Base-by-base conservation (phyloP, 1,140 invertebrate species). In the Heliconius himera region DNA sequence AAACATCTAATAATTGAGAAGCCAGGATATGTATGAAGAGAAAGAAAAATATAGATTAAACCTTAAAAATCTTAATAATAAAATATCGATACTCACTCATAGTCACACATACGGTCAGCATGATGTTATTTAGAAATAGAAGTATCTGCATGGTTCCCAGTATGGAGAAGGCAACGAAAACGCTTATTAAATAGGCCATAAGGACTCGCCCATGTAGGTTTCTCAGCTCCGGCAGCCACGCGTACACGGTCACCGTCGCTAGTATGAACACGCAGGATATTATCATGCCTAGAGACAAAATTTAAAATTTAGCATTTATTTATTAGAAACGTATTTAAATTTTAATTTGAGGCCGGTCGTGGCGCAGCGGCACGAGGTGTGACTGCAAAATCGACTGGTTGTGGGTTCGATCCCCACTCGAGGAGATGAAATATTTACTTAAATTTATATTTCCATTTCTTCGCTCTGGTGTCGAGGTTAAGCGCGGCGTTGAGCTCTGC, bases 181-280 rank as follows among this genome's bases (percentile, higher is more conserved):
- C 91, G 8, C 95, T 95, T 2, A 95, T 84, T 0, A 97, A 95
- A 82, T 97, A 97, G 70, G 96, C 96, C 95, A 97, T 96, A 16
- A 97, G 89, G 0, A 96, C 96, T 82, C 96, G 95, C 1, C 97
- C 97, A 78, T 97, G 97, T 11, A 97, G 94, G 88, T 97, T 97
- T 4, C 96, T 88, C 5, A 97, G 89, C 77, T 97, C 97, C 0
- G 96, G 96, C 36, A 97, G 94, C 76, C 96, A 93, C 1, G 96
- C 95, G 86, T 98, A 97, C 0, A 97, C 96, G 18, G 96, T 83
- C 66, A 97, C 96, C 1, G 97, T 97, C 0, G 95, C 92, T 33
- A 97, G 80, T 74, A 97, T 95, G 85, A 97, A 97, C 3, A 96
- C 96, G 76, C 97, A 95, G 0, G 97, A 97, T 22, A 97, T 95